Base-by-base conservation (phyloP, 1,140 invertebrate species). In the Bicyclus anynana region DNA sequence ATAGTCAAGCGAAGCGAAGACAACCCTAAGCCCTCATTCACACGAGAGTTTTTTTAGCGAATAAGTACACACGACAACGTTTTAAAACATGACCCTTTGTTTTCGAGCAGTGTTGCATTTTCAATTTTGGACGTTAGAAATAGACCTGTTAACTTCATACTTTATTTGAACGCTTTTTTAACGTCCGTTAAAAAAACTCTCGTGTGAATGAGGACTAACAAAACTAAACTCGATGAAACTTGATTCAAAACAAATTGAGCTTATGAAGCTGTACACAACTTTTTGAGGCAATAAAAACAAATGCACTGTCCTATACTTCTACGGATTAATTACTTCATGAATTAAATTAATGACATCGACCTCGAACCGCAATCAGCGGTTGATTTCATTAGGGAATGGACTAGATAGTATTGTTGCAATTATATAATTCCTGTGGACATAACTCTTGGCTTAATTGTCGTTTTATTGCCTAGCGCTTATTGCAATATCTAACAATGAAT, bases 351-450 rank as follows among this genome's bases (percentile, higher is more conserved):
- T 57, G 52, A 50, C 54, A 40, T 13, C 46, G 60, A 62, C 60
- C 60, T 62, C 54, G 58, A 56, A 37, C n/a, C 14, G 35, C 55
- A 62, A 62, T 62, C 60, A 57, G 33, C 35, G 50, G 35, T 57
- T 38, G 40, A 57, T 52, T 62, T 53, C 35, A 35, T 52, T 46
- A 27, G 48, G 53, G 53, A 62, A 47, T 56, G 60, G 18, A 46
- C 52, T 53, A 58, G 37, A 62, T 56, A 53, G 49, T 52, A 51
- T 50, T 53, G 29, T 59, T 21, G 33, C 47, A 54, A 50, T 38
- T 26, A 37, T 53, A 54, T 42, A 57, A 57, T 57, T 57, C 55
- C 20, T 44, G 13, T 50, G 13, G 48, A 20, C 51, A 53, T 44
- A 53, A 14, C 29, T 42, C 40, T 27, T 5, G 23, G 9, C 29